Conservation (phyloP, 2,888 invertebrate genomes). For the Dendrolimus houi region DNA sequence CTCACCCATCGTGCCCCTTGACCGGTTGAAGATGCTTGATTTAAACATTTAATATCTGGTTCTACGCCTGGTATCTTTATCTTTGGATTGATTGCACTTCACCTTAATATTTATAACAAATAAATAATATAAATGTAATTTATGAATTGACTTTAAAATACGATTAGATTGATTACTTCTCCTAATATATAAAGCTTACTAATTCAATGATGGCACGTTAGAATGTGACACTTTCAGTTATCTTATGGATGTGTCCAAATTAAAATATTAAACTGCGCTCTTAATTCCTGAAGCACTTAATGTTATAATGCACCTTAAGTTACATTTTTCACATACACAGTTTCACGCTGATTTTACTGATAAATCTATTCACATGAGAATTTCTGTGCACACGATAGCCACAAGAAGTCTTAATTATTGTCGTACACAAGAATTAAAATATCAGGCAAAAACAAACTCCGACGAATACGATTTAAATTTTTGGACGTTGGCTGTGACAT, state of each 20-base stretch:
- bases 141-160: slow-evolving; percentile 44
- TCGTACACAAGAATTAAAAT: slow-evolving; percentile 68
- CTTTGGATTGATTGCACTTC: slow-evolving; percentile 59
- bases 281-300: not conserved
- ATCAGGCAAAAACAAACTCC: slow-evolving; percentile 55
- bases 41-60: slow-evolving; percentile 61
- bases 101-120: slow-evolving; percentile 22
- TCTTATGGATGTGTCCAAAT: slow-evolving; percentile 4
- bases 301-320: slow-evolving; percentile 30
- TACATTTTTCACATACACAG: slow-evolving; percentile 43
- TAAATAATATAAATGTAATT: slow-evolving; percentile 27
- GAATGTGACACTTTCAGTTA: slow-evolving; percentile 7
- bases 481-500: slow-evolving; percentile 64
- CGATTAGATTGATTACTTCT: slow-evolving; percentile 47
- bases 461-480: slow-evolving; percentile 57
- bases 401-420: slow-evolving; percentile 44
- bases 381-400: slow-evolving; percentile 6
- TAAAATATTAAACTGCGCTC: slow-evolving; percentile 1
- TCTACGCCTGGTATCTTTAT: slow-evolving; percentile 30
- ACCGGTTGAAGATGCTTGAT: slow-evolving; percentile 61
- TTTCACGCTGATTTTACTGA: slow-evolving; percentile 18
- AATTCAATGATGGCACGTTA: slow-evolving; percentile 50
- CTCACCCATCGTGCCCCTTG: slow-evolving; percentile 62
- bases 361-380: not conserved
- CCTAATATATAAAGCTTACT: slow-evolving; percentile 45